phyloP scores from a whole-genome alignment of 92 coral and sea anemone genomes.

The Phenganax stokvisi region DNA sequence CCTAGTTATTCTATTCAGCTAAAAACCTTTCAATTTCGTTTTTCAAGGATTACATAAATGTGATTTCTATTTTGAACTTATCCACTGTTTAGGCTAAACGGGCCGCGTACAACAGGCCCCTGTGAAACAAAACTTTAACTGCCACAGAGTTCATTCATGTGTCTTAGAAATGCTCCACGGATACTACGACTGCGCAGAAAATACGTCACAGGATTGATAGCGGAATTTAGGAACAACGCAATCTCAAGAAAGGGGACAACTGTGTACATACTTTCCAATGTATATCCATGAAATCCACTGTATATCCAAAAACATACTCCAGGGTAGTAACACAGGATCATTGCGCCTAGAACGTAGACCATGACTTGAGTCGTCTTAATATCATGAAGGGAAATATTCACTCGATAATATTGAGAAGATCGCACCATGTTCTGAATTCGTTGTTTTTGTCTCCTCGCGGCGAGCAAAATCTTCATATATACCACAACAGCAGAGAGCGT shows the following conservation, averaged over 20 bases:
- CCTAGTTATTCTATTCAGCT: too few species aligned
- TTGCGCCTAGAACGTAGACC: constrained; percentile 30
- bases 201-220: constrained; percentile 27
- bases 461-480: constrained; percentile 10
- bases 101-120: too few species aligned
- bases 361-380: constrained; percentile 14
- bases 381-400: constrained; percentile 7
- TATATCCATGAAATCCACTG: constrained; percentile 28
- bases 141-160: background rate
- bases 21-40: too few species aligned
- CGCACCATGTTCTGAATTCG: background rate
- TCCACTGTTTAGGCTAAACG: too few species aligned
- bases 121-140: background rate
- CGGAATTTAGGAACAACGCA: constrained; percentile 27
- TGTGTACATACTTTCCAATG: constrained; percentile 19
- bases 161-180: constrained; percentile 12
- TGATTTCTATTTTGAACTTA: too few species aligned
- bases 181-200: constrained; percentile 11
- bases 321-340: constrained; percentile 30
- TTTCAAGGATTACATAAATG: too few species aligned
- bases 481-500: constrained; percentile 32
- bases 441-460: constrained; percentile 21
- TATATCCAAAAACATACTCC: constrained; percentile 23
- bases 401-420: background rate
- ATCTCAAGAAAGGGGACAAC: constrained; percentile 17